These are phyloP conservation scores for Pantelozetes paolii DNA, from an alignment of 2,888 invertebrate genomes.

Conservation along the genomic window DNA sequence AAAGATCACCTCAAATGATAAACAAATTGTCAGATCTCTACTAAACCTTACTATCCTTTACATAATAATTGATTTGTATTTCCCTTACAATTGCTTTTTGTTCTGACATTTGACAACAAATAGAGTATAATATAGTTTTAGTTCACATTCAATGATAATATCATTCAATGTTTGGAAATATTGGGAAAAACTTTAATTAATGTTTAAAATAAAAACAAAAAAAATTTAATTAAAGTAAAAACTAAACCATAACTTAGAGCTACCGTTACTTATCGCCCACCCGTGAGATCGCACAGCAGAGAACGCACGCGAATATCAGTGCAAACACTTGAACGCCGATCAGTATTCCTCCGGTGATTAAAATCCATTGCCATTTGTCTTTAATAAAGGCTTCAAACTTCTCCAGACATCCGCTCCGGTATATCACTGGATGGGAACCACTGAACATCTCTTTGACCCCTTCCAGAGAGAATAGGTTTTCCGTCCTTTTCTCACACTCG, in stretches of 20 bases:
- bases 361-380: slow-evolving; percentile 39
- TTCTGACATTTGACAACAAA: too few relatives aligned
- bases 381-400: slow-evolving; percentile 41
- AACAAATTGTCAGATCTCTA: neutral
- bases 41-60: neutral
- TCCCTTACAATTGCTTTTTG: neutral
- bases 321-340: slow-evolving; percentile 43
- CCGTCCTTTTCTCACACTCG: neutral
- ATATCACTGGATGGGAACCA: neutral
- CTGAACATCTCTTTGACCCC: neutral
- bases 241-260: neutral
- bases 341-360: slow-evolving; percentile 38
- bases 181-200: neutral
- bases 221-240: neutral
- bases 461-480: neutral
- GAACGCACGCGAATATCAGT: slow-evolving; percentile 41
- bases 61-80: slow-evolving; percentile 4
- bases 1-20: neutral
- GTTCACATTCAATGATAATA: too few relatives aligned
- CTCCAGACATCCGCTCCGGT: slow-evolving; percentile 38
- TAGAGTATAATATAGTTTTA: too few relatives aligned
- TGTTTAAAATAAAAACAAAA: neutral
- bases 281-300: slow-evolving; percentile 43
- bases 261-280: slow-evolving; percentile 40
- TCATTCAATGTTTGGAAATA: too few relatives aligned